Evolutionary conservation across 1,140 invertebrate species (phyloP), one percentile per base, ranked within the genome.

Genomic region (Eriocheir sinensis): DNA sequence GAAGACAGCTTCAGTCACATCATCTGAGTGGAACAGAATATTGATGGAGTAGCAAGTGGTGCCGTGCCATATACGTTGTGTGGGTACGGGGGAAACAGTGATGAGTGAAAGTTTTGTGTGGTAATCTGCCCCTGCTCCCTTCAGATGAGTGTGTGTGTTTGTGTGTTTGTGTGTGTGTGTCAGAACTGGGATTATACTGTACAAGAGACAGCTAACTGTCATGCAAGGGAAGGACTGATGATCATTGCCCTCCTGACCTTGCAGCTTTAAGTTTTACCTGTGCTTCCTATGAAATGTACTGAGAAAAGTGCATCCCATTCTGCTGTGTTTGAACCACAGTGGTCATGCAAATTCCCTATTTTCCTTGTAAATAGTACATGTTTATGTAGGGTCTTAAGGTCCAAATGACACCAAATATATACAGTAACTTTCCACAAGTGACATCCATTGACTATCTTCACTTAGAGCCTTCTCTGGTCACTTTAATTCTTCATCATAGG

Each of bases 391-490:
- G 40, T 40, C 41, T n/a, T 41, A 2, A 89, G 34, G 36, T 89
- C 44, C 86, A 44, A 89, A 44, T 48, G 30, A 89, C 44, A 89
- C 44, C 40, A 40, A 44, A 89, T 89, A 89, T 89, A 41, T 89
- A 88, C 21, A 40, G 36, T 89, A 48, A 40, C 40, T 72, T 72
- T n/a, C n/a, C 27, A 72, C 60, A n/a, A n/a, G 8, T n/a, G n/a
- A 72, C 60, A n/a, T n/a, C 27, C 60, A 6, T n/a, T 72, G 60
- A n/a, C 27, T 53, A 53, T 6, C 44, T 48, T 6, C 44, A n/a
- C n/a, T n/a, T n/a, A n/a, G n/a, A n/a, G n/a, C n/a, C n/a, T n/a
- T n/a, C n/a, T n/a, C n/a, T n/a, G n/a, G n/a, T n/a, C n/a, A n/a
- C n/a, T n/a, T n/a, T n/a, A n/a, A n/a, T n/a, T n/a, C n/a, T n/a